Evolutionary conservation across 2,888 invertebrate species (phyloP).

Genomic region (Onchidella celtica): DNA sequence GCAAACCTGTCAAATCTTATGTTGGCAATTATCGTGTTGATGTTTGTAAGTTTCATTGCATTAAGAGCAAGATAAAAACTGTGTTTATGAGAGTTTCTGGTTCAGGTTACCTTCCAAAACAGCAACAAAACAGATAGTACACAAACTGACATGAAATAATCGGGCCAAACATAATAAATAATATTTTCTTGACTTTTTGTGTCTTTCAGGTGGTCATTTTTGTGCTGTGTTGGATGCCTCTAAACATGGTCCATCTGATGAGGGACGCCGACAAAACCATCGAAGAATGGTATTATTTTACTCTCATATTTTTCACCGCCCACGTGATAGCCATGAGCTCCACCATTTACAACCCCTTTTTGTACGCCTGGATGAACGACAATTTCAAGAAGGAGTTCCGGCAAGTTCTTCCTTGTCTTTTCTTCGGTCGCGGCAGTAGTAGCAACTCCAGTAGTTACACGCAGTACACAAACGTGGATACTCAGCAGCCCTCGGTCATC

Average conservation of each 20-base stretch:
- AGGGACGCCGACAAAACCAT: slow-evolving; percentile 68
- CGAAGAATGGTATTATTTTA: slow-evolving; percentile 90
- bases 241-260: slow-evolving; percentile 93
- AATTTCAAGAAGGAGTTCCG: slow-evolving; percentile 94
- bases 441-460: slow-evolving; percentile 71
- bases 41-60: too few relatives aligned
- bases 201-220: slow-evolving; percentile 85
- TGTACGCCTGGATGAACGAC: slow-evolving; percentile 97
- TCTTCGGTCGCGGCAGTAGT: slow-evolving; percentile 63
- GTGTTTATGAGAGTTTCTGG: too few relatives aligned
- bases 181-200: background rate
- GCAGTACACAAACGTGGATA: slow-evolving; percentile 77
- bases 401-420: slow-evolving; percentile 79
- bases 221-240: slow-evolving; percentile 90
- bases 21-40: too few relatives aligned
- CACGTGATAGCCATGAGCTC: slow-evolving; percentile 96
- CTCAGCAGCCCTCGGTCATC: slow-evolving; percentile 74
- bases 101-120: too few relatives aligned
- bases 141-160: too few relatives aligned
- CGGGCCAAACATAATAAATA: too few relatives aligned
- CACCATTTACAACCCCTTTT: slow-evolving; percentile 95
- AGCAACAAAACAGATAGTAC: too few relatives aligned
- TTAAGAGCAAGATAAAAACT: too few relatives aligned
- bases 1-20: too few relatives aligned
- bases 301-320: slow-evolving; percentile 92